A percentile compares a stretch with the other conserved stretches of the same genome.
These are phyloP conservation scores for Falco cherrug DNA, from an alignment of 2,797 vertebrate genomes.

Conservation along the genomic window DNA sequence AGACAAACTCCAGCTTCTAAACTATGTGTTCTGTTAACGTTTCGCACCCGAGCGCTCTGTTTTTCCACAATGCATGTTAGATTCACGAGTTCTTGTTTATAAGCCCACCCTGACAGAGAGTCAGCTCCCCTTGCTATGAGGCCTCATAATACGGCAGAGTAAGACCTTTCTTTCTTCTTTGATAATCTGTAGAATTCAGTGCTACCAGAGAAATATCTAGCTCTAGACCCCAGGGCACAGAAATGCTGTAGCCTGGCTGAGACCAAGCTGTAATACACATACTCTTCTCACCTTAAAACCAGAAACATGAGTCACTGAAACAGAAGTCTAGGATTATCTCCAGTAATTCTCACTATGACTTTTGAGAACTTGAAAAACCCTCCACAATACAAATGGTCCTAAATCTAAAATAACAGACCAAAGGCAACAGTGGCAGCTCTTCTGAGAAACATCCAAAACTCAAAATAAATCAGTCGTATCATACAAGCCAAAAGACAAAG, in stretches of 20 bases:
- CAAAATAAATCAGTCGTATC: rapidly evolving
- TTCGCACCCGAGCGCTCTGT: neutral
- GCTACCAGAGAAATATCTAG: neutral
- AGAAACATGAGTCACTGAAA: neutral
- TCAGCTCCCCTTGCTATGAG: neutral
- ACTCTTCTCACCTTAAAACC: neutral
- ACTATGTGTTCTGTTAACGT: neutral
- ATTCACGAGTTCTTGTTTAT: neutral
- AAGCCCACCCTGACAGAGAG: neutral
- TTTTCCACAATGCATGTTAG: neutral
- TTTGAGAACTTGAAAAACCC: neutral
- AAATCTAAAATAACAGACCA: neutral
- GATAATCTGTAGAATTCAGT: neutral
- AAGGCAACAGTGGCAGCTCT: neutral
- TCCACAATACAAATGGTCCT: neutral
- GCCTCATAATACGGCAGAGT: neutral
- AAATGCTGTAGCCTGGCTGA: neutral
- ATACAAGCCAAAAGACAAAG: neutral
- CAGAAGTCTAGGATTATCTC: neutral
- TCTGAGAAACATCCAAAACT: neutral
- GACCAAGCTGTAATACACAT: neutral
- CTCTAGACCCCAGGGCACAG: neutral
- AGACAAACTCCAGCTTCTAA: neutral
- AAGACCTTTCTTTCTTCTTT: neutral
- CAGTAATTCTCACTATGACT: neutral